Evolutionary conservation across 2,113 vertebrate species (phyloP).

Genomic region (Engraulis encrasicolus): DNA sequence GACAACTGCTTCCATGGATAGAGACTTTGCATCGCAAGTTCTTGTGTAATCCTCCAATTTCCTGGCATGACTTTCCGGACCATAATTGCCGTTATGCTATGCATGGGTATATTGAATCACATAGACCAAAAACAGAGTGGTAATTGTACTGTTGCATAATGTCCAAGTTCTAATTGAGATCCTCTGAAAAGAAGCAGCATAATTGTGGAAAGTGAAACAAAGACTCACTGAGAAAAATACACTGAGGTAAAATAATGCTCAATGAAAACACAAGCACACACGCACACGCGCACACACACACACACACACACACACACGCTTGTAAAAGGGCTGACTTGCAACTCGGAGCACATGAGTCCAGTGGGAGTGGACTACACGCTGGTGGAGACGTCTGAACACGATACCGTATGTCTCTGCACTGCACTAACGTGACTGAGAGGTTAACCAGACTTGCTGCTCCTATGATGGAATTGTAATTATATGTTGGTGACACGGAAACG

Average conservation of each 20-base stretch:
- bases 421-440: slow-evolving; percentile 21
- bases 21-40: not conserved
- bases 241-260: slow-evolving; percentile 6
- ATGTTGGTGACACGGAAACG: not conserved
- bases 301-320: no score
- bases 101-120: no score
- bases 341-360: not conserved
- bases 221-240: slow-evolving; percentile 6
- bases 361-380: slow-evolving; percentile 20
- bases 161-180: not conserved
- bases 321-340: slow-evolving; percentile 16
- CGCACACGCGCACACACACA: no score
- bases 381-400: slow-evolving; percentile 30
- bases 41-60: not conserved
- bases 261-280: not conserved
- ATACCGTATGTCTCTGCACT: slow-evolving; percentile 27
- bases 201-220: not conserved
- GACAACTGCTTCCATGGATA: not conserved
- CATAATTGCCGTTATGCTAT: not conserved
- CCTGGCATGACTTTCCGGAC: not conserved
- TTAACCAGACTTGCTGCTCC: not conserved
- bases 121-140: not conserved
- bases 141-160: not conserved
- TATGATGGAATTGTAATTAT: slow-evolving; percentile 27
- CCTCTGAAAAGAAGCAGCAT: not conserved